Conservation (phyloP, 1,140 invertebrate species). For the Gyrodactylus bullatarudis region DNA sequence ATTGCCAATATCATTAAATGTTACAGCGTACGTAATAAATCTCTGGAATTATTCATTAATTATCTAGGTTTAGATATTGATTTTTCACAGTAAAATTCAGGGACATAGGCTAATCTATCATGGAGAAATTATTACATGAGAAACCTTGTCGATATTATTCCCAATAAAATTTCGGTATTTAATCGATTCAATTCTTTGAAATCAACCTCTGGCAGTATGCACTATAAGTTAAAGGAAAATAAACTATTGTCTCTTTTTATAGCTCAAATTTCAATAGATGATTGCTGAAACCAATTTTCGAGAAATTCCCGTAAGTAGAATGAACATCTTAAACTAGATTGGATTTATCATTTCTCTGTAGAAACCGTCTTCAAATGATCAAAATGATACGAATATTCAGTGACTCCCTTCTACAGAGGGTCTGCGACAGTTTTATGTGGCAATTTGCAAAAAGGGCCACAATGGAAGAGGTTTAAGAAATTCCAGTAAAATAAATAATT, state of each 20-base stretch:
- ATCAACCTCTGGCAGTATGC: constrained; percentile 8
- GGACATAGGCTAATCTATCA: no score
- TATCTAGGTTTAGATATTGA: no score
- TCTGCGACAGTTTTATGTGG: constrained; percentile 86
- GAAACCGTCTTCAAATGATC: constrained; percentile 84
- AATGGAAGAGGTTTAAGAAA: background rate
- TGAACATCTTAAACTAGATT: no score
- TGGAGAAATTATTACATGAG: no score
- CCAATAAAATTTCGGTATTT: no score
- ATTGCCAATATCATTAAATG: no score
- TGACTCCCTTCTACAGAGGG: constrained; percentile 75
- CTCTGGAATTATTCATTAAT: no score
- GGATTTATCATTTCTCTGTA: constrained; percentile 9
- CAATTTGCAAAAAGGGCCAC: constrained; percentile 35
- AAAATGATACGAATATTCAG: constrained; percentile 64
- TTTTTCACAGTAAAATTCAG: no score
- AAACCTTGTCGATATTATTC: no score
- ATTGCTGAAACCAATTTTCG: constrained; percentile 87
- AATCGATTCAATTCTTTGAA: no score
- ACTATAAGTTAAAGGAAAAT: background rate
- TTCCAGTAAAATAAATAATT: background rate
- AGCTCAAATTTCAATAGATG: constrained; percentile 63
- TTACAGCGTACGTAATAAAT: no score
- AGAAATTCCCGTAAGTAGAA: constrained; percentile 49
- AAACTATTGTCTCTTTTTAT: constrained; percentile 7